Percentiles rank a stretch among this genome's conserved stretches.
Conservation (phyloP, 2,797 vertebrate genomes). For the Hafferia zeledoni region DNA sequence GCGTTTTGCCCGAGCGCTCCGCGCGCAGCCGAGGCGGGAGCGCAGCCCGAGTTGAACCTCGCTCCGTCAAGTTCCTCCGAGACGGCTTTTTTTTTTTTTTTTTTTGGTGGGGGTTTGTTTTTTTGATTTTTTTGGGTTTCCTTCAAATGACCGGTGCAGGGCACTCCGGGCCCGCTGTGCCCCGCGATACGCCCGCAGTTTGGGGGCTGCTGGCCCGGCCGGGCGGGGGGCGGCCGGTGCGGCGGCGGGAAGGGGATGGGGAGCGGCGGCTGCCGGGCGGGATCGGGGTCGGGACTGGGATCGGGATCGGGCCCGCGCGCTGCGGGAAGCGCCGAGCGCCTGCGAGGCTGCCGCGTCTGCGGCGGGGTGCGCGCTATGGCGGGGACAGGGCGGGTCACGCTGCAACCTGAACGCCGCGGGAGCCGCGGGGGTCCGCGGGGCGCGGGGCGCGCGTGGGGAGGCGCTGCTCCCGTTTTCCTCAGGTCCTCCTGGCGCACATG, state of each 20-base stretch:
- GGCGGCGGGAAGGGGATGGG: background rate
- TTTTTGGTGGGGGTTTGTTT: too few relatives aligned
- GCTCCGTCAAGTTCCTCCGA: background rate
- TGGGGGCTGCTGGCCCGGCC: background rate
- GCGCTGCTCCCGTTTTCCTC: background rate
- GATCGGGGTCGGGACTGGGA: background rate
- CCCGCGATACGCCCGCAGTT: background rate
- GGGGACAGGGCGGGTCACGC: background rate
- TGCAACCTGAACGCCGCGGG: background rate
- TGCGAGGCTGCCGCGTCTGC: background rate
- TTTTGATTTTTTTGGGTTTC: background rate
- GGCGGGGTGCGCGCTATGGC: background rate
- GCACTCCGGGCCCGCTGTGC: background rate
- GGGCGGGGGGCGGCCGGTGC: background rate
- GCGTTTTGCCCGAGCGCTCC: background rate
- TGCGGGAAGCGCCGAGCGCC: background rate
- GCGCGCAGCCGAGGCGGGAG: constrained; percentile 18
- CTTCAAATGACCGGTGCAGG: background rate
- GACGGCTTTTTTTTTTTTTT: background rate
- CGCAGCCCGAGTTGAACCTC: background rate
- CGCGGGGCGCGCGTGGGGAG: background rate
- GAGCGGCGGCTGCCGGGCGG: background rate
- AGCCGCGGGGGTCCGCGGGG: background rate
- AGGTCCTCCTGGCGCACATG: background rate
- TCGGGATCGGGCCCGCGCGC: background rate